A percentile compares a stretch with the other conserved stretches of the same genome.
Conservation (phyloP, 2,888 invertebrate species). For the Nephrocerus scutellatus region DNA sequence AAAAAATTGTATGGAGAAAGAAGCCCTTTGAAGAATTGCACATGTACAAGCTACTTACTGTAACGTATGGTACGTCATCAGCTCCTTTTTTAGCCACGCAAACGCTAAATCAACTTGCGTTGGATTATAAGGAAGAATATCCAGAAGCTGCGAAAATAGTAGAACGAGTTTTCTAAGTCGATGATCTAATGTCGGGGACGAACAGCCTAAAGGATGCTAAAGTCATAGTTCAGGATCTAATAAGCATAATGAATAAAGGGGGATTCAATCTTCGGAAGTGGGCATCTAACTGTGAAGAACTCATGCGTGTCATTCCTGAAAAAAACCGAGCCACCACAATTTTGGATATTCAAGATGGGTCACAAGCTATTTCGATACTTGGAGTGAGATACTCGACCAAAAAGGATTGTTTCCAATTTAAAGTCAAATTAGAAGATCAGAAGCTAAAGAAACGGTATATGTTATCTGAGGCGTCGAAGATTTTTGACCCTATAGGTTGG, state of each 20-base stretch:
- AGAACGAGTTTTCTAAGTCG: background rate
- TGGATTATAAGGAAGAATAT: background rate
- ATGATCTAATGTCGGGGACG: constrained; percentile 1
- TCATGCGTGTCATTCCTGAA: background rate
- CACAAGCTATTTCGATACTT: constrained; percentile 1
- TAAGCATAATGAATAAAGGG: background rate
- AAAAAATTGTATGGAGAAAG: too few species aligned
- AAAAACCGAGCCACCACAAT: background rate
- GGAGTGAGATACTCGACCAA: background rate
- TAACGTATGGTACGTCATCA: constrained; percentile 1
- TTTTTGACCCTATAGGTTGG: constrained; percentile 5
- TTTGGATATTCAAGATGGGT: constrained; percentile 1
- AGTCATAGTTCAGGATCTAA: background rate
- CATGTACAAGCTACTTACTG: constrained; percentile 1
- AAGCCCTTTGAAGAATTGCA: background rate
- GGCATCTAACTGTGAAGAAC: constrained; percentile 2
- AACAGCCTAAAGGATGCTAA: constrained; percentile 1
- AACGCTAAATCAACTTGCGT: background rate
- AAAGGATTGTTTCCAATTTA: too few species aligned
- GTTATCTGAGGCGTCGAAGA: background rate
- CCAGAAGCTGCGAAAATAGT: background rate
- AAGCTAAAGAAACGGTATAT: constrained; percentile 1
- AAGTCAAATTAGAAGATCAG: too few species aligned
- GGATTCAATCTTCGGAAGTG: constrained; percentile 5
- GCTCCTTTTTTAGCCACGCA: constrained; percentile 6